Percentiles rank a stretch among this genome's conserved stretches.
phyloP scores from a whole-genome alignment of 35 echinoderm and acorn worm genomes.

The Lytechinus pictus region DNA sequence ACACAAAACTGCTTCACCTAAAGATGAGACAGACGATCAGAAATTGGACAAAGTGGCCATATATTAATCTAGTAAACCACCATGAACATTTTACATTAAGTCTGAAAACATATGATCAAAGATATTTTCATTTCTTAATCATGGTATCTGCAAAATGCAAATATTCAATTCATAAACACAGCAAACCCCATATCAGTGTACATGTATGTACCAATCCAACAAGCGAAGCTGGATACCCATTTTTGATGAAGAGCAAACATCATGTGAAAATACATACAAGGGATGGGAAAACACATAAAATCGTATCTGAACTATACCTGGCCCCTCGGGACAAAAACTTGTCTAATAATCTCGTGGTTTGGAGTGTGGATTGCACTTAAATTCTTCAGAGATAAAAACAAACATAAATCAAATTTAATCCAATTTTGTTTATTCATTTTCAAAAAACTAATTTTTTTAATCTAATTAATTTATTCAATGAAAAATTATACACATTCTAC shows the following conservation, averaged over 20 bases:
- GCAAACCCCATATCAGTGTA: neutral
- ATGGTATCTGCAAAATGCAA: neutral
- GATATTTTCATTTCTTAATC: too few relatives aligned
- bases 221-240: neutral
- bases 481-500: too few relatives aligned
- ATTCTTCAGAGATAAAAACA: neutral
- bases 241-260: neutral
- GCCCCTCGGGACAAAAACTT: neutral
- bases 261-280: neutral
- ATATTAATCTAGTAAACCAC: too few relatives aligned
- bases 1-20: too few relatives aligned
- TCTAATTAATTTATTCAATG: too few relatives aligned
- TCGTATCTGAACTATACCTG: neutral
- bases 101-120: too few relatives aligned
- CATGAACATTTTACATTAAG: too few relatives aligned
- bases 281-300: too few relatives aligned
- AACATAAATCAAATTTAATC: neutral
- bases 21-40: too few relatives aligned
- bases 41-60: too few relatives aligned
- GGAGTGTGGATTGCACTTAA: conserved; percentile 10
- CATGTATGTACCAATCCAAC: neutral
- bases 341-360: conserved; percentile 2
- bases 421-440: too few relatives aligned
- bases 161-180: neutral
- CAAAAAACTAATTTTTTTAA: too few relatives aligned